Conservation (phyloP, 2,113 vertebrate species). For the Actenoides hombroni region DNA sequence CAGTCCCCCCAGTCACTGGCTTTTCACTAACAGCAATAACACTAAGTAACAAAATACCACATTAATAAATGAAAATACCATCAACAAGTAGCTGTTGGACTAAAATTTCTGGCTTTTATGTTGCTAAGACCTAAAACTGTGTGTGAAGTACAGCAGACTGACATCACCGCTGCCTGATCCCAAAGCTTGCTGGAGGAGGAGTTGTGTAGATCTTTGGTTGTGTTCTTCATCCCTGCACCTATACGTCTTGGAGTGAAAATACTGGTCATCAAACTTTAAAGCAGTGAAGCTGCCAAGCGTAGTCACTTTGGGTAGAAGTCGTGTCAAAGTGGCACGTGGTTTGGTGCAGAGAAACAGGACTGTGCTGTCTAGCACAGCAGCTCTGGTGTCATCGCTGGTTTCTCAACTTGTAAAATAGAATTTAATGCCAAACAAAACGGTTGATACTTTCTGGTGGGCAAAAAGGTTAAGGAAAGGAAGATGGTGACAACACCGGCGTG, state of each 20-base stretch:
- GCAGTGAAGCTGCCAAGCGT: background rate
- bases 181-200: background rate
- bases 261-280: background rate
- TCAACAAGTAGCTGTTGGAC: background rate
- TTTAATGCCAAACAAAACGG: background rate
- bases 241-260: background rate
- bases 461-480: background rate
- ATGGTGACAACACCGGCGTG: rapidly evolving
- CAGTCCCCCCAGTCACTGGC: background rate
- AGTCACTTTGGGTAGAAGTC: background rate
- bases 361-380: rapidly evolving
- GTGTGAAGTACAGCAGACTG: background rate
- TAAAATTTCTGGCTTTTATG: background rate
- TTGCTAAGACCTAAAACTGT: background rate
- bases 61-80: too few relatives aligned
- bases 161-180: background rate
- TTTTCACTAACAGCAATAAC: background rate
- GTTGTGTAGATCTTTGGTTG: background rate
- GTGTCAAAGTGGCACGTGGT: background rate
- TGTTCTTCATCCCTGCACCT: background rate
- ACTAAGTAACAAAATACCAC: background rate
- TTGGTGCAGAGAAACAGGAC: background rate
- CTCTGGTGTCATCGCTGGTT: rapidly evolving
- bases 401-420: background rate
- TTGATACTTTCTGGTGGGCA: background rate